These are phyloP conservation scores for Chrosomus eos DNA, from an alignment of 2,797 vertebrate genomes.

Conservation along the genomic window DNA sequence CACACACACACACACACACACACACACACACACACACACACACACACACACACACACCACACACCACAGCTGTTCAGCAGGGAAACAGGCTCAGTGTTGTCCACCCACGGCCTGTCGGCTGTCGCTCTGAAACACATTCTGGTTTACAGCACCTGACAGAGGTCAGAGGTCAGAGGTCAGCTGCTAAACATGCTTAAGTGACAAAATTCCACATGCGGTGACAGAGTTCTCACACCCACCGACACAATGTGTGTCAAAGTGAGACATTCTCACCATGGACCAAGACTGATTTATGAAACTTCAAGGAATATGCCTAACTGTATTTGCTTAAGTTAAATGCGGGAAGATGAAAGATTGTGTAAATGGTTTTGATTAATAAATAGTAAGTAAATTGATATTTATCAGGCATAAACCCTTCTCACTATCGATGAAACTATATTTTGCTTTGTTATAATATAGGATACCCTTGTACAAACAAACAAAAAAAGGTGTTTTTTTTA, in stretches of 20 bases:
- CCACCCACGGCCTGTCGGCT: constrained; percentile 65
- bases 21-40: too few species aligned
- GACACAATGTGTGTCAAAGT: constrained; percentile 54
- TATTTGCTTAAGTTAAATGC: background rate
- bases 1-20: too few species aligned
- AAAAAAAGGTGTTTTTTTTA: too few species aligned
- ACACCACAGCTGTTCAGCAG: constrained; percentile 77
- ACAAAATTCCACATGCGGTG: constrained; percentile 63
- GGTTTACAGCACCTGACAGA: constrained; percentile 79
- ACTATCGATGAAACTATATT: background rate
- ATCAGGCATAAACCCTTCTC: background rate
- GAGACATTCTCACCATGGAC: background rate
- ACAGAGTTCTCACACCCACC: constrained; percentile 47
- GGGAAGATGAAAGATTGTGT: background rate
- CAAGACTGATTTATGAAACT: constrained; percentile 5
- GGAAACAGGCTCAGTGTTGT: constrained; percentile 74
- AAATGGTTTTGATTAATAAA: background rate
- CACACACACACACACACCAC: constrained; percentile 50
- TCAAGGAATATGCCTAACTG: background rate
- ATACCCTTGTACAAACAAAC: background rate
- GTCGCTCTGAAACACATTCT: constrained; percentile 72
- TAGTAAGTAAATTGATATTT: background rate
- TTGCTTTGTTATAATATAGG: background rate
- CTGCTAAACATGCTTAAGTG: constrained; percentile 69
- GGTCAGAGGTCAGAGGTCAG: constrained; percentile 75